A percentile compares a stretch with the other conserved stretches of the same genome.
Evolutionary conservation across 2,797 vertebrate species (phyloP).

Genomic region (Gymnoscopelus microlampas): DNA sequence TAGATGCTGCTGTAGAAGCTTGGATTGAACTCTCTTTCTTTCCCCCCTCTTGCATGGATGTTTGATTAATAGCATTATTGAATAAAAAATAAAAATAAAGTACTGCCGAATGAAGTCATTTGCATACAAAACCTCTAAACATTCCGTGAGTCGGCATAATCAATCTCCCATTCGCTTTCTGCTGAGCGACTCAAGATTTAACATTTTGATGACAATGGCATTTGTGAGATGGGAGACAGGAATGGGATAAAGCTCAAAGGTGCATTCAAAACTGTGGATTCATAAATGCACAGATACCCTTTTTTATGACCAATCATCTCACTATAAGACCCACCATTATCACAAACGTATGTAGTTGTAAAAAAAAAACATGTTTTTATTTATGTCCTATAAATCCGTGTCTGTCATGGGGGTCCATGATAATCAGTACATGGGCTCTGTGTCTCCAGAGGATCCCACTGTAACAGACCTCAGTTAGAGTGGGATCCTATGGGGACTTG

Average conservation of each 20-base stretch:
- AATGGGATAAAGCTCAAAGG: neutral
- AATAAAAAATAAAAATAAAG: too few relatives aligned
- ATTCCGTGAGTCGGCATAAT: too few relatives aligned
- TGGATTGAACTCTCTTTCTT: neutral
- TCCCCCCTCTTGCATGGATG: neutral
- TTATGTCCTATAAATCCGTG: too few relatives aligned
- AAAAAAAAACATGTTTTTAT: too few relatives aligned
- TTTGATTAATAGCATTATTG: too few relatives aligned
- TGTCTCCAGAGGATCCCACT: neutral
- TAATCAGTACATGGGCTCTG: conserved; percentile 4
- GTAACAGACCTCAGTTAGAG: too few relatives aligned
- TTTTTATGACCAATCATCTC: neutral
- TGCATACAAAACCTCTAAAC: neutral
- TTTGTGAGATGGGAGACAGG: neutral
- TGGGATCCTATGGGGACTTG: neutral
- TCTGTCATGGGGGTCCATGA: neutral
- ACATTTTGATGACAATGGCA: neutral
- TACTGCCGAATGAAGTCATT: neutral
- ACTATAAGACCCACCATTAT: too few relatives aligned
- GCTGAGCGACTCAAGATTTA: neutral
- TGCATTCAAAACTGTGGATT: neutral
- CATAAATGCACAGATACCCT: neutral
- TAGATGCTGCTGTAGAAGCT: conserved; percentile 1
- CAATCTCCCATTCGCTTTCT: neutral
- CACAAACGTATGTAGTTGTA: too few relatives aligned